Conservation (phyloP, 2,113 vertebrate genomes). For the Siniperca knerii region DNA sequence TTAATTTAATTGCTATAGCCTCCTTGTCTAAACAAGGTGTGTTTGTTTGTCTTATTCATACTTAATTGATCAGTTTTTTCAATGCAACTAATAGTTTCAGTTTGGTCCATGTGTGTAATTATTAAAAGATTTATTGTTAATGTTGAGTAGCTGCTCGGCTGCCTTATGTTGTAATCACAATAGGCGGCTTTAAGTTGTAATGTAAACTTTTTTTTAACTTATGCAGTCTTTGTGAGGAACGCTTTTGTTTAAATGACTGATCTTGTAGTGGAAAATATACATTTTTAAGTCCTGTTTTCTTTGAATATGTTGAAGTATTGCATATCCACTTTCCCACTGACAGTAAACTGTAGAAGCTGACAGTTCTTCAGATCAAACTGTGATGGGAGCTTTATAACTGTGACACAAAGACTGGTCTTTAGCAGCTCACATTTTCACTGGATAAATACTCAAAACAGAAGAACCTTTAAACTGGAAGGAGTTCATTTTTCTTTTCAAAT, state of each 20-base stretch:
- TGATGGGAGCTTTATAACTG: conserved; percentile 55
- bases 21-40: conserved; percentile 65
- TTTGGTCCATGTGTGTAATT: conserved; percentile 64
- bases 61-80: conserved; percentile 28
- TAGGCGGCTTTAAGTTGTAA: conserved; percentile 49
- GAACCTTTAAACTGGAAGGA: conserved; percentile 57
- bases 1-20: conserved; percentile 59
- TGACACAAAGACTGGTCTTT: conserved; percentile 42
- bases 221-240: conserved; percentile 60
- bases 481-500: conserved; percentile 27
- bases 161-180: conserved; percentile 52
- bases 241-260: conserved; percentile 38
- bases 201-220: conserved; percentile 58
- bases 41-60: conserved; percentile 55
- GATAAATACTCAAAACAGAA: conserved; percentile 42
- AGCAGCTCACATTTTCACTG: conserved; percentile 51
- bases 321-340: conserved; percentile 30
- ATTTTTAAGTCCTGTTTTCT: conserved; percentile 40
- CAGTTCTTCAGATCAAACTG: conserved; percentile 42
- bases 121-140: conserved; percentile 63
- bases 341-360: conserved; percentile 57
- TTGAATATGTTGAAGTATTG: conserved; percentile 56
- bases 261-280: conserved; percentile 15
- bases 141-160: conserved; percentile 60
- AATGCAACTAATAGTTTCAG: conserved; percentile 35